These are phyloP conservation scores for Condylura cristata DNA, from an alignment of 2,113 vertebrate species.

Conservation along the genomic window DNA sequence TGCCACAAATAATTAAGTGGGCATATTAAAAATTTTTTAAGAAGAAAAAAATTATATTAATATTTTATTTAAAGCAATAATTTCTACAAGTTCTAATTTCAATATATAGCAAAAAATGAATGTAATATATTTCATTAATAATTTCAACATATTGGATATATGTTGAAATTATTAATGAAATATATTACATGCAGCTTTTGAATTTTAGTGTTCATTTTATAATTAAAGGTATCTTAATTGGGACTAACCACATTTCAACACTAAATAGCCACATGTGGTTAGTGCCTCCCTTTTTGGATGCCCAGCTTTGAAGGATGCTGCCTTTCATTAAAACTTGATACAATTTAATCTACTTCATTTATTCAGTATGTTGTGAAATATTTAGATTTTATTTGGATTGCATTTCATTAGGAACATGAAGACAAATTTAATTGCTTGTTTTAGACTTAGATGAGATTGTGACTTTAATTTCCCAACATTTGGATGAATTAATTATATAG, in stretches of 20 bases:
- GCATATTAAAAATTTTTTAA: background rate
- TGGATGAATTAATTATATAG: slow-evolving; percentile 65
- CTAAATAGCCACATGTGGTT: background rate
- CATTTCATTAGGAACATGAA: slow-evolving; percentile 63
- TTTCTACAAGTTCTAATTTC: slow-evolving; percentile 27
- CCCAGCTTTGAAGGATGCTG: background rate
- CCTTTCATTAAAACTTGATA: background rate
- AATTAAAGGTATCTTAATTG: background rate
- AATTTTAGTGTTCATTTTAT: background rate
- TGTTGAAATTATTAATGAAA: no score
- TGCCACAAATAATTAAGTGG: background rate
- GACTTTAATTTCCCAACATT: slow-evolving; percentile 72
- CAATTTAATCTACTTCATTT: slow-evolving; percentile 4
- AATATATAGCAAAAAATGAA: no score
- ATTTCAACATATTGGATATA: no score
- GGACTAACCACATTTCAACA: background rate
- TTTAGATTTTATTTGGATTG: slow-evolving; percentile 54
- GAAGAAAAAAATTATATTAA: background rate
- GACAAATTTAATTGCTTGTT: slow-evolving; percentile 68
- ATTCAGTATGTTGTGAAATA: slow-evolving; percentile 38
- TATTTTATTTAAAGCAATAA: slow-evolving; percentile 13
- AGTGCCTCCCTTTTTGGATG: background rate
- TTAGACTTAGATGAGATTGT: slow-evolving; percentile 64
- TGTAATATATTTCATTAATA: no score
- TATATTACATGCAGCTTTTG: background rate